Evolutionary conservation across 1,140 invertebrate species (phyloP), one percentile per base, ranked within the genome.

Genomic region (Formica exsecta): DNA sequence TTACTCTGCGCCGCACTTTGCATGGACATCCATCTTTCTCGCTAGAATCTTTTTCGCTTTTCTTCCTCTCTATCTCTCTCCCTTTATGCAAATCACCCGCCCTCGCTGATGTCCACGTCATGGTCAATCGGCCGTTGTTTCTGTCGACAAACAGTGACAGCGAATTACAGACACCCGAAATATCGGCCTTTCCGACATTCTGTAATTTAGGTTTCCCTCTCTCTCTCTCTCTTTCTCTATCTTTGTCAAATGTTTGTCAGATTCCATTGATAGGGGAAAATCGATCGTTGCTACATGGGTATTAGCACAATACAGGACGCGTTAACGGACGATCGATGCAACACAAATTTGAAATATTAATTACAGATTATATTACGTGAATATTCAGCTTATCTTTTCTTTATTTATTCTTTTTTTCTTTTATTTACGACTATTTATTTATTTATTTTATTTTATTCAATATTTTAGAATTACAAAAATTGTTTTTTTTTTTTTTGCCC

Each of bases 1-100:
- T 85, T 36, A 62, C 74, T 89, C 71, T 73, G 36, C 57, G 62
- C 86, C 71, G 71, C 61, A 64, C 90, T 86, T 86, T 90, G 85
- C 84, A 89, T 76, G 76, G 71, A 90, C 92, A 88, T 88, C 84
- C 91, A 91, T 87, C 73, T 89, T 89, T 77, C 86, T 89, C 87
- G 36, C 57, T 64, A 6, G 32, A n/a, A 51, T 83, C 85, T 89
- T 71, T 80, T 68, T 62, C 73, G 61, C 59, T 65, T 87, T 84
- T 85, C 68, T 22, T 19, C 36, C 25, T 32, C 51, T 66, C 32
- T 79, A 2, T 16, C 64, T 38, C 19, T 57, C 32, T 61, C 79
- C 54, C 68, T 73, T 73, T 54, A 68, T 68, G 51, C 51, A 61
- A 73, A 73, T 61, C 68, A 61, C 61, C 11, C 48, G 0, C 13